Base-by-base conservation (phyloP, 2,797 vertebrate genomes). In the Craterocephalus amniculus region DNA sequence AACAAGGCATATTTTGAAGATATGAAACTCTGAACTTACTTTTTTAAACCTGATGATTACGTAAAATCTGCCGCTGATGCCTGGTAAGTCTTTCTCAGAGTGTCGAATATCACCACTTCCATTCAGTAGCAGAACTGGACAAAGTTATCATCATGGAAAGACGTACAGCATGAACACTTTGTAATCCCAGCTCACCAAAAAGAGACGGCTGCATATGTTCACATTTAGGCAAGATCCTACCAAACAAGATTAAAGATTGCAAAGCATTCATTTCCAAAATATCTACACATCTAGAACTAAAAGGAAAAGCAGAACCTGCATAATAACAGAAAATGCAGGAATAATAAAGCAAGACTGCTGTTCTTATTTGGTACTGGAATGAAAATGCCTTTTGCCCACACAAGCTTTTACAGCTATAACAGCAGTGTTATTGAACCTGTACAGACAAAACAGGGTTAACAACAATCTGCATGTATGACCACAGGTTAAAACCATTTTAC, bases 81-180 rank as follows among this genome's bases (percentile, higher is more conserved):
- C 11, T 20, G 45, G 11, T 2, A 0, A 4, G 91, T 91, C 95
- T 96, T 95, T 94, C 93, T 98, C 96, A 96, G 96, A 86, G 91
- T 86, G 75, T 13, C 60, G 57, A 13, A 27, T 90, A 75, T 95
- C 96, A 95, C 90, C 96, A 68, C 93, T 93, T 79, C 63, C 88
- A 89, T 92, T 98, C 97, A 97, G 96, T 87, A 97, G 96, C 96
- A 99, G 96, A 98, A 97, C 96, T 97, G 96, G 94, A 95, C 93
- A 95, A 76, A 74, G 63, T 74, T 95, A 91, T 97, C 96, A 82
- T 97, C 96, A 97, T 75, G 31, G 95, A 96, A 96, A 95, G 94
- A 94, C 86, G 0, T 13, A 49, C 0, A 67, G 3, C 4, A 45
- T 12, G 51, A 26, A 1, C 1, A 45, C 1, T 40, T 52, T n/a